Percentiles rank a stretch among this genome's conserved stretches.
Conservation (phyloP, 2,797 vertebrate species). For the Lagorchestes hirsutus region DNA sequence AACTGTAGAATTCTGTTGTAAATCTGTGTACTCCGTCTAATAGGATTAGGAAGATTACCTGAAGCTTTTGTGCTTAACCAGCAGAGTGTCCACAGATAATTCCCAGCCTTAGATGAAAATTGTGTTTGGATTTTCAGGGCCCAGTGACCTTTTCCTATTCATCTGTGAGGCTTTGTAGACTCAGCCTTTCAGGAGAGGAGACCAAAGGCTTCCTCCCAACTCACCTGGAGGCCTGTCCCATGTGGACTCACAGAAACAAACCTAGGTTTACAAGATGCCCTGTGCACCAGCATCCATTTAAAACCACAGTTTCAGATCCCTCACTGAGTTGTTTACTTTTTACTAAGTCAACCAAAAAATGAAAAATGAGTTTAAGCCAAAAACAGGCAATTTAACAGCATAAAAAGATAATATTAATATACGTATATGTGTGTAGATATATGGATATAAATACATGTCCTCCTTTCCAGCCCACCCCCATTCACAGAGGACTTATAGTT, state of each 20-base stretch:
- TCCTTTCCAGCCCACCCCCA: background rate
- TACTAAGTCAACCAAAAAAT: background rate
- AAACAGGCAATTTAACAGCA: background rate
- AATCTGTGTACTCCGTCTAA: constrained; percentile 74
- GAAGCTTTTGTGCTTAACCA: constrained; percentile 76
- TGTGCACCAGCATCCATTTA: background rate
- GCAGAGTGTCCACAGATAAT: constrained; percentile 60
- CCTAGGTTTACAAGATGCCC: background rate
- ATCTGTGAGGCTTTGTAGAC: constrained; percentile 54
- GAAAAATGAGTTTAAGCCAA: background rate
- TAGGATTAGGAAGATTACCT: constrained; percentile 77
- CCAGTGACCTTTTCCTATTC: background rate
- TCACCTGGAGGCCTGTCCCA: background rate
- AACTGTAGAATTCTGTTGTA: constrained; percentile 73
- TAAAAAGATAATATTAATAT: background rate
- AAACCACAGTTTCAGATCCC: background rate
- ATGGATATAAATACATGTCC: too few relatives aligned
- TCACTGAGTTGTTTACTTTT: background rate
- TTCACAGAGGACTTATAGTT: background rate
- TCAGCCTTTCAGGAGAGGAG: constrained; percentile 31
- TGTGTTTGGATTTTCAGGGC: constrained; percentile 9
- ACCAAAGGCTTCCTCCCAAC: background rate
- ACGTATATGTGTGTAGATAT: background rate
- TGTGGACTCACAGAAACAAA: background rate
- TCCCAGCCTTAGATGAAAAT: constrained; percentile 60